Evolutionary conservation across 2,113 vertebrate genomes (phyloP).

Genomic region (Nerophis lumbriciformis): DNA sequence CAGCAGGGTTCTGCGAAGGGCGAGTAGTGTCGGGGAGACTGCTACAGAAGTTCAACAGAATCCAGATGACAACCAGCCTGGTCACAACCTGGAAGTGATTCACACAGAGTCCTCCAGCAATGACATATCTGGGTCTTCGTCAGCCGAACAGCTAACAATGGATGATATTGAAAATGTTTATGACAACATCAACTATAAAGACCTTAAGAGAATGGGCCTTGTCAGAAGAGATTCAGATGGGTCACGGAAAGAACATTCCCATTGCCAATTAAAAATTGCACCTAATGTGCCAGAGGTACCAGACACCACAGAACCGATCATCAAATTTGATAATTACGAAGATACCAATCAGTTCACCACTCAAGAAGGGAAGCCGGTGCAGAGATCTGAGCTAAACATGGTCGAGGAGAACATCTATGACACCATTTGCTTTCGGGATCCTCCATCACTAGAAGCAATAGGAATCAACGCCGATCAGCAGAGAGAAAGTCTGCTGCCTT

Average conservation of each 20-base stretch:
- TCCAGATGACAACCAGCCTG: conserved; percentile 32
- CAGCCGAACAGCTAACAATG: conserved; percentile 81
- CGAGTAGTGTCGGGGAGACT: conserved; percentile 90
- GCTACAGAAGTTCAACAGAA: conserved; percentile 47
- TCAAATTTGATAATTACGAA: conserved; percentile 49
- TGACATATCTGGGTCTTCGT: conserved; percentile 73
- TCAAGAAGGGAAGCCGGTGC: conserved; percentile 54
- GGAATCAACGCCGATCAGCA: conserved; percentile 44
- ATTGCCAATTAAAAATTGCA: conserved; percentile 2
- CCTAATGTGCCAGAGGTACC: conserved; percentile 7
- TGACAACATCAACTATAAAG: conserved; percentile 95
- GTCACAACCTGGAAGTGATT: conserved; percentile 54
- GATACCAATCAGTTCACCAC: conserved; percentile 53
- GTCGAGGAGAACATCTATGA: conserved; percentile 90
- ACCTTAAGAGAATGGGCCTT: conserved; percentile 89
- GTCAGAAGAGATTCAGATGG: conserved; percentile 73
- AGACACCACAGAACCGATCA: conserved; percentile 18
- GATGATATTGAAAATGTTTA: conserved; percentile 95
- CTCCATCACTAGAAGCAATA: conserved; percentile 46
- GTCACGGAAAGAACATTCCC: conserved; percentile 26
- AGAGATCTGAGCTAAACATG: conserved; percentile 74
- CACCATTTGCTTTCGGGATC: conserved; percentile 80
- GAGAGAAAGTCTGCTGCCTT: conserved; percentile 60
- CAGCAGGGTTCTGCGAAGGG: conserved; percentile 78
- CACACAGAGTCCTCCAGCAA: conserved; percentile 74